Percentiles rank a stretch among this genome's conserved stretches.
Evolutionary conservation across 2,888 invertebrate species (phyloP).

Genomic region (Drosophila monieri): DNA sequence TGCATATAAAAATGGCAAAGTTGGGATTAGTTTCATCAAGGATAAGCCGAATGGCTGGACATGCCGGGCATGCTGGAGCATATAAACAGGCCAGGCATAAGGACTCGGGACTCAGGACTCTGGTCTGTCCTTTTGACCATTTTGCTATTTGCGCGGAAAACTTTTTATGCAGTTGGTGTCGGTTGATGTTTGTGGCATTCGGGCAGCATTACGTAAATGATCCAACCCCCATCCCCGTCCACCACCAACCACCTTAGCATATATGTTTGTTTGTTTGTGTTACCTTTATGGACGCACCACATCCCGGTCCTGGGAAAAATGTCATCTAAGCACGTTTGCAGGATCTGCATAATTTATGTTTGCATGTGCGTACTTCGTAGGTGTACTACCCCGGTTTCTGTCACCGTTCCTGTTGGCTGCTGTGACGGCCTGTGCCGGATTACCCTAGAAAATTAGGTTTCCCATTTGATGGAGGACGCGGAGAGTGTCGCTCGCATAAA

Average conservation of each 20-base stretch:
- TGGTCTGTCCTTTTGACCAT: constrained; percentile 39
- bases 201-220: constrained; percentile 51
- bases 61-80: constrained; percentile 49
- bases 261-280: constrained; percentile 23
- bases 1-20: constrained; percentile 78
- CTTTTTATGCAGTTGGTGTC: constrained; percentile 69
- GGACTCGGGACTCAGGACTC: constrained; percentile 28
- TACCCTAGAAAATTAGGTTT: constrained; percentile 81
- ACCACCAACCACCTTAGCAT: neutral
- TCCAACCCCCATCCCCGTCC: constrained; percentile 11
- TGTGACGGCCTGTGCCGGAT: constrained; percentile 63
- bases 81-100: constrained; percentile 59
- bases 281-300: constrained; percentile 69
- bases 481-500: constrained; percentile 71
- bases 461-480: constrained; percentile 69
- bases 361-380: constrained; percentile 43
- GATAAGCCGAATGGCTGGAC: constrained; percentile 76
- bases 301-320: constrained; percentile 51
- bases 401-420: neutral
- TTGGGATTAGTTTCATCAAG: constrained; percentile 81
- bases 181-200: constrained; percentile 42
- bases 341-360: constrained; percentile 82
- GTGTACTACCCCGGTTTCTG: constrained; percentile 22
- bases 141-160: constrained; percentile 66
- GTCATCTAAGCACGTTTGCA: constrained; percentile 81